These are phyloP conservation scores for Athalia rosae DNA, from an alignment of 2,888 invertebrate genomes.

Conservation along the genomic window DNA sequence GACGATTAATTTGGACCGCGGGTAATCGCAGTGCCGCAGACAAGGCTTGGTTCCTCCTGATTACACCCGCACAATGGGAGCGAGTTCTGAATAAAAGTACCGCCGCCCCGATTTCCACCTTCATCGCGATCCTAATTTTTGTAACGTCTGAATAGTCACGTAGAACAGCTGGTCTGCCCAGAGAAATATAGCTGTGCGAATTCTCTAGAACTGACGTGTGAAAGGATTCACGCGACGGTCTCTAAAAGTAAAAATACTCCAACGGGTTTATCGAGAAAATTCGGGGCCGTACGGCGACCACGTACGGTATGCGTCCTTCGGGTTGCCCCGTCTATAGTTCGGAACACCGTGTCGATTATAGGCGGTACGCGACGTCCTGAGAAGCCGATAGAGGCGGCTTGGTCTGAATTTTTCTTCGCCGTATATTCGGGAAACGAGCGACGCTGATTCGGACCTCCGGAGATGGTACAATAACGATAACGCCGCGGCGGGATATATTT, in stretches of 20 bases:
- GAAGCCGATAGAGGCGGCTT: neutral
- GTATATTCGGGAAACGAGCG: no score
- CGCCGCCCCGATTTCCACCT: no score
- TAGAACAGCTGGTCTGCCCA: slow-evolving; percentile 28
- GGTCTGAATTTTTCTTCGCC: neutral
- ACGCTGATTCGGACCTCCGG: neutral
- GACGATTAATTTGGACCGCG: no score
- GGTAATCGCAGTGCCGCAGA: no score
- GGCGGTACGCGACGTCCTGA: neutral
- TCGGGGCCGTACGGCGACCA: neutral
- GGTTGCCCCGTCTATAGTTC: neutral
- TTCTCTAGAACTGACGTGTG: neutral
- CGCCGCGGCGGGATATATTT: neutral
- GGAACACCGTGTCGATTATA: neutral
- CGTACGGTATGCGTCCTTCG: slow-evolving; percentile 2
- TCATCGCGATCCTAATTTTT: no score
- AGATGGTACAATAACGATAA: neutral
- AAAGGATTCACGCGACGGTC: neutral
- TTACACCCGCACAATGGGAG: no score
- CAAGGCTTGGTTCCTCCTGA: no score
- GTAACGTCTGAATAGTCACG: slow-evolving; percentile 6
- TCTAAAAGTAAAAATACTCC: slow-evolving; percentile 15
- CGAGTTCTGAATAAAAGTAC: no score
- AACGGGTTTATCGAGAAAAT: slow-evolving; percentile 15
- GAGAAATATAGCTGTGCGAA: neutral